Percentiles rank a stretch among this genome's conserved stretches.
These are phyloP conservation scores for Cryptus armator DNA, from an alignment of 2,888 invertebrate species.

Conservation along the genomic window DNA sequence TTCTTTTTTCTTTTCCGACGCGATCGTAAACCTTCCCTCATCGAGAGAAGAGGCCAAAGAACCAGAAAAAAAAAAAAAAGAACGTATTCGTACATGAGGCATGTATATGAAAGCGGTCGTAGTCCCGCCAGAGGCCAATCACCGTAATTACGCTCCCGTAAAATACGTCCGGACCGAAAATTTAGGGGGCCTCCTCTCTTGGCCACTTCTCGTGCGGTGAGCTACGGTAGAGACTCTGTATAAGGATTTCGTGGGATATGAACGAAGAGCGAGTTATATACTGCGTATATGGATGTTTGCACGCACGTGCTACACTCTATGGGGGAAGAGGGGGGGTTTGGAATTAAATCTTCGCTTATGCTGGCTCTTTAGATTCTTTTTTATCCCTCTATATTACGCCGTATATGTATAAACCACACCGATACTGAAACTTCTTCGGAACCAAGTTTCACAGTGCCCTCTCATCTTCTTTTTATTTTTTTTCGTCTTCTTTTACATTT, in stretches of 20 bases:
- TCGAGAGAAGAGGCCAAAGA: constrained; percentile 53
- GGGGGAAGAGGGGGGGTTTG: neutral
- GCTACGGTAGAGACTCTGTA: constrained; percentile 2
- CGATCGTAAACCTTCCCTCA: constrained; percentile 53
- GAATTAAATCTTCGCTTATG: constrained; percentile 47
- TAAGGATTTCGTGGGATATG: constrained; percentile 38
- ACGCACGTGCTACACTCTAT: constrained; percentile 51
- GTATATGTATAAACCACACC: neutral
- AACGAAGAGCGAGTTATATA: constrained; percentile 1
- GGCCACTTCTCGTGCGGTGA: constrained; percentile 5
- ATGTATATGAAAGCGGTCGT: constrained; percentile 30
- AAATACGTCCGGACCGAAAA: constrained; percentile 72
- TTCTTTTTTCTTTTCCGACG: neutral
- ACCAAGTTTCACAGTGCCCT: neutral
- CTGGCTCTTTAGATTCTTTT: constrained; percentile 24
- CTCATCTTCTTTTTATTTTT: constrained; percentile 6
- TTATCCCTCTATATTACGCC: constrained; percentile 8
- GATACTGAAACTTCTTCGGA: constrained; percentile 7
- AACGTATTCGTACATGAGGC: neutral
- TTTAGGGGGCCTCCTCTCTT: constrained; percentile 49
- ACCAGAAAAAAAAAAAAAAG: constrained; percentile 37
- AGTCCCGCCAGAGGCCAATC: constrained; percentile 69
- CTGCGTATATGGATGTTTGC: constrained; percentile 19
- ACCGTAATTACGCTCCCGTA: constrained; percentile 78
- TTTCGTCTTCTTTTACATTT: neutral